A percentile compares a stretch with the other conserved stretches of the same genome.
Evolutionary conservation across 2,888 invertebrate genomes (phyloP).

Genomic region (Dicyrtomina minuta): DNA sequence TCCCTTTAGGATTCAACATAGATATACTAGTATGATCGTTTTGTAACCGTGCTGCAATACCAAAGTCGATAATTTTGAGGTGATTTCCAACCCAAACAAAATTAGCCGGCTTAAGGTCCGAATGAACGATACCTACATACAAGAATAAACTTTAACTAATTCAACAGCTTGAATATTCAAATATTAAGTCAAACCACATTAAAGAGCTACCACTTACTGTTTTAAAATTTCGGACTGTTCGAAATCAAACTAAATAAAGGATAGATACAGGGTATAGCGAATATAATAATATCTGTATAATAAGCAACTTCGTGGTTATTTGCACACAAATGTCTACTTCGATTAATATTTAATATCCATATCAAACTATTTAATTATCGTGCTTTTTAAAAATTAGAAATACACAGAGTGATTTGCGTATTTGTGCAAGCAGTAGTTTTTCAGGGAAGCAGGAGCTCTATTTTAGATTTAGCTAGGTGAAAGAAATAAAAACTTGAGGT

Average conservation of each 20-base stretch:
- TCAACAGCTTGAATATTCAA: too few species aligned
- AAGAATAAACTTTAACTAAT: conserved; percentile 24
- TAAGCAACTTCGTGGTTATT: too few species aligned
- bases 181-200: neutral
- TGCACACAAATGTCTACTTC: too few species aligned
- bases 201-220: neutral
- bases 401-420: too few species aligned
- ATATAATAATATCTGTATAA: neutral
- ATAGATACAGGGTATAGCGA: neutral
- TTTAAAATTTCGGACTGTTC: too few species aligned
- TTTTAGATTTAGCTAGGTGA: too few species aligned
- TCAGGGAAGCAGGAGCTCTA: too few species aligned
- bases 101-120: conserved; percentile 95
- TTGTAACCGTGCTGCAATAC: conserved; percentile 85
- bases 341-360: too few species aligned
- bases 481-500: too few species aligned
- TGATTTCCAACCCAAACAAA: conserved; percentile 83
- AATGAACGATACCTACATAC: conserved; percentile 83
- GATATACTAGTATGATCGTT: conserved; percentile 85
- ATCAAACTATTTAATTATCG: too few species aligned
- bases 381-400: too few species aligned
- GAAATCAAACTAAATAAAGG: neutral
- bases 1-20: conserved; percentile 79
- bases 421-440: too few species aligned
- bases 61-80: conserved; percentile 95